A percentile compares a stretch with the other conserved stretches of the same genome.
Conservation (phyloP, 1,140 invertebrate genomes). For the Nylanderia fulva region DNA sequence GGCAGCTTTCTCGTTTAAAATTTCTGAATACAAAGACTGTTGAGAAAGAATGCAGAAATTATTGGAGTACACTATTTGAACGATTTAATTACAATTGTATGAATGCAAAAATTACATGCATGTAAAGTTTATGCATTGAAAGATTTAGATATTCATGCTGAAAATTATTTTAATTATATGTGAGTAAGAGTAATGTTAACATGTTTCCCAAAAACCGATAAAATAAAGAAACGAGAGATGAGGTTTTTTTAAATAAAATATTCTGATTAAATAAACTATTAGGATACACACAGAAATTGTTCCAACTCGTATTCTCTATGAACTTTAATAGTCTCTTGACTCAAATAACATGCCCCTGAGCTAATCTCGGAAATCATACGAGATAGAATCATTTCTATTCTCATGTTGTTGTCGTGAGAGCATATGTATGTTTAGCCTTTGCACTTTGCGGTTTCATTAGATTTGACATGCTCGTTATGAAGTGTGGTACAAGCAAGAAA, state of each 20-base stretch:
- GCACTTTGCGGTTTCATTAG: background rate
- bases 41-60: no score
- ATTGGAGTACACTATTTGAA: no score
- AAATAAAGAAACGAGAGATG: background rate
- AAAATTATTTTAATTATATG: conserved; percentile 53
- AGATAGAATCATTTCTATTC: background rate
- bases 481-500: conserved; percentile 68
- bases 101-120: conserved; percentile 63
- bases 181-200: background rate
- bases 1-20: background rate
- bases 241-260: background rate
- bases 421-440: conserved; percentile 12
- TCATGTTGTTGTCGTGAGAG: background rate
- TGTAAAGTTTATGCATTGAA: conserved; percentile 19
- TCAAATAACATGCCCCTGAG: background rate
- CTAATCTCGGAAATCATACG: conserved; percentile 8
- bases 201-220: background rate
- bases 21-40: background rate
- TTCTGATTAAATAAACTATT: background rate
- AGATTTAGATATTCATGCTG: conserved; percentile 21
- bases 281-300: background rate
- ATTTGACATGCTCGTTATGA: conserved; percentile 57
- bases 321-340: background rate
- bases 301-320: background rate
- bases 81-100: background rate